Conservation (phyloP, 2,113 vertebrate species). For the Xiphophorus maculatus region DNA sequence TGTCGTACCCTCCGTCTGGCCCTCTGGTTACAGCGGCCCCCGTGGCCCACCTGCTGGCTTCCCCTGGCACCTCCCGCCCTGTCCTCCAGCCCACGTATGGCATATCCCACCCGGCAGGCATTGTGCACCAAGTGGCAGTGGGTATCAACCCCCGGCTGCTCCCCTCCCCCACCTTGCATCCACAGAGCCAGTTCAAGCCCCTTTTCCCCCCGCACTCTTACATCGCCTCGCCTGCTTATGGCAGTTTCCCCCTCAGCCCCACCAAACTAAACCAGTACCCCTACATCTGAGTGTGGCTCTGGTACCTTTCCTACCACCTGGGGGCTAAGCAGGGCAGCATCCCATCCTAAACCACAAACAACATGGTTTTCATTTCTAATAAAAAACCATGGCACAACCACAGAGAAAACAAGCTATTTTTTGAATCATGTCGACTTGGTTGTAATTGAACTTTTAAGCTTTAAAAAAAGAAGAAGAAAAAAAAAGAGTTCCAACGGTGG, state of each 20-base stretch:
- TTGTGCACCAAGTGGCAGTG: constrained; percentile 93
- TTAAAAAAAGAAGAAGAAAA: constrained; percentile 69
- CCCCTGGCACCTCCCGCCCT: constrained; percentile 90
- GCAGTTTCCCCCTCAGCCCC: constrained; percentile 94
- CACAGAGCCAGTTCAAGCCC: constrained; percentile 93
- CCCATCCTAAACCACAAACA: constrained; percentile 66
- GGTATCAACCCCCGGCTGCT: constrained; percentile 94
- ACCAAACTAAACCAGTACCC: constrained; percentile 98
- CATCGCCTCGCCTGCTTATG: constrained; percentile 93
- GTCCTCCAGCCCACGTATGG: constrained; percentile 89
- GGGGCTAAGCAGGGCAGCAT: constrained; percentile 56
- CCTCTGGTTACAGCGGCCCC: constrained; percentile 87
- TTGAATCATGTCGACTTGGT: constrained; percentile 94
- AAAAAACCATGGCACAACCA: constrained; percentile 91
- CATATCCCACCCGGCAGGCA: constrained; percentile 86
- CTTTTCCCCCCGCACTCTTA: constrained; percentile 94
- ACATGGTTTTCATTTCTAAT: constrained; percentile 89
- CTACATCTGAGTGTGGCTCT: constrained; percentile 86
- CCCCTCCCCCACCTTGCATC: constrained; percentile 92
- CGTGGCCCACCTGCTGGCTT: constrained; percentile 93
- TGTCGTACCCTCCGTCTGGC: constrained; percentile 88
- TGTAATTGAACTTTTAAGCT: constrained; percentile 99
- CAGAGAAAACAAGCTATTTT: constrained; percentile 95
- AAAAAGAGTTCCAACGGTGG: constrained; percentile 54
- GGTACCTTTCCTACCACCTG: constrained; percentile 64